Conservation (phyloP, 2,797 vertebrate genomes). For the Botia kubotai region DNA sequence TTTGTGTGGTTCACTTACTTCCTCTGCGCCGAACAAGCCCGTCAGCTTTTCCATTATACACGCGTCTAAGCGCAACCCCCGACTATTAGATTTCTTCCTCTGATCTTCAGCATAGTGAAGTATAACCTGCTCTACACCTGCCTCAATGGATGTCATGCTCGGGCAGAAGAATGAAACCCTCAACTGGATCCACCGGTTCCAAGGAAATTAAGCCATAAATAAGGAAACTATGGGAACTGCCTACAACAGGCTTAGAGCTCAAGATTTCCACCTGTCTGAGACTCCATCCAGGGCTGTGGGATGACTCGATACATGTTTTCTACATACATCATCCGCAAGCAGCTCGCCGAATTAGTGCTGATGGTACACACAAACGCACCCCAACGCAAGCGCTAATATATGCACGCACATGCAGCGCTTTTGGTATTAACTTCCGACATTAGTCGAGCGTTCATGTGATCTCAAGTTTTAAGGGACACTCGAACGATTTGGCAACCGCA, state of each 20-base stretch:
- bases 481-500: constrained; percentile 71
- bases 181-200: constrained; percentile 99
- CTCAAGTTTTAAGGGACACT: background rate
- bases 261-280: constrained; percentile 41
- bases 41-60: constrained; percentile 70
- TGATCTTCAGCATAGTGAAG: constrained; percentile 72
- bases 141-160: constrained; percentile 74
- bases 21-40: constrained; percentile 63
- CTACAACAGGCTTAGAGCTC: constrained; percentile 71
- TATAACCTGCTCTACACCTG: constrained; percentile 58
- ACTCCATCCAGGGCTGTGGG: constrained; percentile 4
- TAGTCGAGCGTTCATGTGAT: background rate
- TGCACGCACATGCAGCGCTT: background rate
- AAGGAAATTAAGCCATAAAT: constrained; percentile 86
- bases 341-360: constrained; percentile 6
- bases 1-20: constrained; percentile 65
- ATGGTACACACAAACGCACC: background rate
- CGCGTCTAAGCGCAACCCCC: constrained; percentile 50
- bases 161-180: constrained; percentile 81
- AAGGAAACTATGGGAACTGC: constrained; percentile 76
- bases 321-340: constrained; percentile 3
- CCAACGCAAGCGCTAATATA: background rate
- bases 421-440: background rate
- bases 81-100: constrained; percentile 47
- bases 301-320: constrained; percentile 5